These are phyloP conservation scores for Proterorhinus semilunaris DNA, from an alignment of 2,113 vertebrate species.

Conservation along the genomic window DNA sequence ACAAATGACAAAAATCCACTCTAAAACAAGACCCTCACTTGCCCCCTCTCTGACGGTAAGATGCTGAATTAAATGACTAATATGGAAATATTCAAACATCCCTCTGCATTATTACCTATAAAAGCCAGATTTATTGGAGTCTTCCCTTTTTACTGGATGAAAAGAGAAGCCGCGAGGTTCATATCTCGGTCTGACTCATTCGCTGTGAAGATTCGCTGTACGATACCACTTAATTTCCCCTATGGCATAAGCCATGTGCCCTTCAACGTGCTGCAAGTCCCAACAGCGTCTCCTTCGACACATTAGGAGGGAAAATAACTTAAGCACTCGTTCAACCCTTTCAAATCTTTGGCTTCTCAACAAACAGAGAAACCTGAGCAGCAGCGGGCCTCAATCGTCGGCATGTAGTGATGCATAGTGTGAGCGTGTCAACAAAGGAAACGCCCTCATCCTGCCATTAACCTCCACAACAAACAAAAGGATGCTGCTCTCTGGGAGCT, in stretches of 20 bases:
- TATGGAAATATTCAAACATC: background rate
- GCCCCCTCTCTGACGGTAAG: background rate
- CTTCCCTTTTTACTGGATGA: background rate
- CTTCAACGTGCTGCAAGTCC: conserved; percentile 22
- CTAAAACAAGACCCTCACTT: too few relatives aligned
- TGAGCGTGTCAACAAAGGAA: conserved; percentile 53
- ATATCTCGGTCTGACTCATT: conserved; percentile 12
- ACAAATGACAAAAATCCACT: too few relatives aligned
- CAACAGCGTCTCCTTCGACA: background rate
- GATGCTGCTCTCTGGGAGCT: conserved; percentile 28
- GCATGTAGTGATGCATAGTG: conserved; percentile 43
- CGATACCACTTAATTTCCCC: conserved; percentile 12
- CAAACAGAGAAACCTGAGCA: conserved; percentile 54
- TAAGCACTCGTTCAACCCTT: conserved; percentile 36
- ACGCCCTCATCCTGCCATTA: conserved; percentile 58
- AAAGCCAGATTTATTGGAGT: conserved; percentile 23
- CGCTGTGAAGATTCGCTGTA: conserved; percentile 19
- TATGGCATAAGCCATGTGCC: conserved; percentile 6
- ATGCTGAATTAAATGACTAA: conserved; percentile 1
- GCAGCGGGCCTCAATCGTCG: conserved; percentile 41
- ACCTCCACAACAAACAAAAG: conserved; percentile 57
- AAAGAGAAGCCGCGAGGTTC: conserved; percentile 16
- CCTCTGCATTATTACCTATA: background rate
- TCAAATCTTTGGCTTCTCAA: conserved; percentile 41
- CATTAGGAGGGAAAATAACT: conserved; percentile 7